Percentiles rank a stretch among this genome's conserved stretches.
These are phyloP conservation scores for Alaudala cheleensis DNA, from an alignment of 2,113 vertebrate genomes.

Conservation along the genomic window DNA sequence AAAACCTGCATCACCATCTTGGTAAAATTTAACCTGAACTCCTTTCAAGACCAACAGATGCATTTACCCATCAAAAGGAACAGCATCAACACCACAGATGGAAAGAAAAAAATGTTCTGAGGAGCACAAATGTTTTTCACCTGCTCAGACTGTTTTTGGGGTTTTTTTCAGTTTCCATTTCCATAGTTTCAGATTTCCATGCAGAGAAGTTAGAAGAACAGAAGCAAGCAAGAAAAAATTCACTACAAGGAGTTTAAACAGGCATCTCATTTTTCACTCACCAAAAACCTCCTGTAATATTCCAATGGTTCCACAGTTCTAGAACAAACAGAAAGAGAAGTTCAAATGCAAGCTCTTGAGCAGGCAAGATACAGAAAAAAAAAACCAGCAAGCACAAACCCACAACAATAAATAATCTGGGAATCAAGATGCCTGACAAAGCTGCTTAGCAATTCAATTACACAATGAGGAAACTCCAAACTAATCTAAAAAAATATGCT, in stretches of 20 bases:
- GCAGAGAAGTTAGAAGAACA: neutral
- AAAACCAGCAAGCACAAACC: neutral
- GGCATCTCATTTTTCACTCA: constrained; percentile 64
- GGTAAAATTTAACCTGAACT: neutral
- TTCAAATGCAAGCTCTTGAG: neutral
- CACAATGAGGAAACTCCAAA: neutral
- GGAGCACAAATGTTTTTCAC: fast-evolving
- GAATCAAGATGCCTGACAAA: neutral
- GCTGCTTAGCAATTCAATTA: neutral
- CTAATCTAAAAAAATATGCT: neutral
- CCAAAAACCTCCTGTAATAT: constrained; percentile 95
- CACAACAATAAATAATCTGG: neutral
- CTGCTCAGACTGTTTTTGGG: neutral
- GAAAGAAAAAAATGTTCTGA: neutral
- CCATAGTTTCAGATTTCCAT: neutral
- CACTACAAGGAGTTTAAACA: neutral
- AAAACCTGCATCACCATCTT: neutral
- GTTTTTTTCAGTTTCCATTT: neutral
- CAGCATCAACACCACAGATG: neutral
- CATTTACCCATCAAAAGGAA: neutral
- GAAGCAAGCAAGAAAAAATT: neutral
- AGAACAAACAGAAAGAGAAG: constrained; percentile 26
- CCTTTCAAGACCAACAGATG: neutral
- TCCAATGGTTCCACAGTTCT: constrained; percentile 95
- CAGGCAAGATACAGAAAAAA: neutral